Conservation (phyloP, 2,888 invertebrate genomes). For the Ethmia dodecea region DNA sequence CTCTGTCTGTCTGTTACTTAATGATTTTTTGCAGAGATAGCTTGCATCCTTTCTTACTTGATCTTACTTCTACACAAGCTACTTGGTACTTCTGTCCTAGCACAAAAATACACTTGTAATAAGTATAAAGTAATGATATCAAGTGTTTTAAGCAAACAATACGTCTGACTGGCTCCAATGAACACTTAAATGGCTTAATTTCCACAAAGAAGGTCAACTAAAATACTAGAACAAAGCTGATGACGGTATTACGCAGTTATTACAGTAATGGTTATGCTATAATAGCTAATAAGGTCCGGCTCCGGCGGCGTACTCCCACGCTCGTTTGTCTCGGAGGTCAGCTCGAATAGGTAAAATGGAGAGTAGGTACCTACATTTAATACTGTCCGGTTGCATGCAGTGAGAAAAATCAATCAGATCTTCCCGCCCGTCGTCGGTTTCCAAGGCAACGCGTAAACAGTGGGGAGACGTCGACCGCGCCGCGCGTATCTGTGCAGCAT, state of each 20-base stretch:
- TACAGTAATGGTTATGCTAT: slow-evolving; percentile 86
- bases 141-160: no score
- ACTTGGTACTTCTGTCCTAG: no score
- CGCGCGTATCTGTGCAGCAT: slow-evolving; percentile 25
- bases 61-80: no score
- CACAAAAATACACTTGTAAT: no score
- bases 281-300: slow-evolving; percentile 7
- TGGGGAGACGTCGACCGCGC: slow-evolving; percentile 48
- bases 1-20: no score
- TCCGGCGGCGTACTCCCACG: slow-evolving; percentile 28
- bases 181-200: no score
- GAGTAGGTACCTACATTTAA: no score
- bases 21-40: no score
- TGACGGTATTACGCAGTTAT: background rate
- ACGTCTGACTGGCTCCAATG: no score
- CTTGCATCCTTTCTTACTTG: no score
- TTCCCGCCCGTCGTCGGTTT: slow-evolving; percentile 64
- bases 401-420: slow-evolving; percentile 72
- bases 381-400: background rate
- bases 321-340: slow-evolving; percentile 21
- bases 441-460: slow-evolving; percentile 74
- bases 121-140: no score
- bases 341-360: background rate
- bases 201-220: no score
- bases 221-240: background rate